phyloP scores from a whole-genome alignment of 2,888 invertebrate species.

The Agrenia bidenticulata region DNA sequence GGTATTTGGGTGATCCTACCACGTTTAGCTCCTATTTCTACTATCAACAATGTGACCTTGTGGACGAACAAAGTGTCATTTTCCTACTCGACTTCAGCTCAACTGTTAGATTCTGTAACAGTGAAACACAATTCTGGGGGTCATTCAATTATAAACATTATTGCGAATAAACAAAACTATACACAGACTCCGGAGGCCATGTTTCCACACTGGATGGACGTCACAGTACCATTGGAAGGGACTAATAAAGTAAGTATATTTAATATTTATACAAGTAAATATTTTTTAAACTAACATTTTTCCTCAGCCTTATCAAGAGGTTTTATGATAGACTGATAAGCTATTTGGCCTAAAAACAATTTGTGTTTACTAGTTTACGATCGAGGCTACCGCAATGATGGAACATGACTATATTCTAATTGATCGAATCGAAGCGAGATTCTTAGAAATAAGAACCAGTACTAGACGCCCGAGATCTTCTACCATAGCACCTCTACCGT shows the following conservation, averaged over 20 bases:
- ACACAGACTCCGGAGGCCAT: not conserved
- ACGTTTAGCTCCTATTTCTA: not conserved
- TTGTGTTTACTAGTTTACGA: conserved; percentile 9
- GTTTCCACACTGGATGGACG: not conserved
- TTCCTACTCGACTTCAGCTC: conserved; percentile 2
- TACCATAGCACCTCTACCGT: not conserved
- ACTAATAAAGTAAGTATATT: not conserved
- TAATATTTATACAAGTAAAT: not conserved
- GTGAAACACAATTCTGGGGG: conserved; percentile 1
- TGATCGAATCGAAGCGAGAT: conserved; percentile 1
- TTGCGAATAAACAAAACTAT: not conserved
- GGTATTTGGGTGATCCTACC: conserved; percentile 13
- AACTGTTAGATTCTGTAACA: conserved; percentile 10
- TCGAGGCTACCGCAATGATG: not conserved
- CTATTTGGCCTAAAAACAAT: too few relatives aligned
- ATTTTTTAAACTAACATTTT: too few relatives aligned
- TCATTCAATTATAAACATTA: not conserved
- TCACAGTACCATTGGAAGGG: not conserved
- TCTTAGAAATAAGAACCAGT: conserved; percentile 9
- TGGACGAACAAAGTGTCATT: conserved; percentile 12
- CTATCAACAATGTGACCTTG: not conserved
- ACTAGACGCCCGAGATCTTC: not conserved
- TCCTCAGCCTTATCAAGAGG: too few relatives aligned
- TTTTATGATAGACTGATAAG: too few relatives aligned
- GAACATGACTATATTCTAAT: conserved; percentile 9